Evolutionary conservation across 2,113 vertebrate species (phyloP).

Genomic region (Saccopteryx leptura): DNA sequence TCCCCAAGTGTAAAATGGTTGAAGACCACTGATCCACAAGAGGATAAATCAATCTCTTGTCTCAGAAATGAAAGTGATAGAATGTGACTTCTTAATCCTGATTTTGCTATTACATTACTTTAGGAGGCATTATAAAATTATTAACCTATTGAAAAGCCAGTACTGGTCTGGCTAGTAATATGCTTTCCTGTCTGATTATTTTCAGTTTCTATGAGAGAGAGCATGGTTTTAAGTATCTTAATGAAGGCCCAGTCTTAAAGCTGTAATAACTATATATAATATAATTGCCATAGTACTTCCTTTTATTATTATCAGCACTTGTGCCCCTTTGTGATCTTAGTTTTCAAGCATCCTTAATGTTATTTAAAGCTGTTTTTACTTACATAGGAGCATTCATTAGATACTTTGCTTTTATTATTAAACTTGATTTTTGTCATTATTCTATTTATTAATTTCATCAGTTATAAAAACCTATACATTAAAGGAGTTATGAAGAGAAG

Average conservation of each 20-base stretch:
- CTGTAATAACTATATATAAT: neutral
- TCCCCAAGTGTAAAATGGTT: no score
- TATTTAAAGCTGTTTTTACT: neutral
- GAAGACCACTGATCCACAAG: no score
- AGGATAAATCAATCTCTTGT: neutral
- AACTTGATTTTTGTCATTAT: constrained; percentile 53
- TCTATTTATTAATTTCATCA: constrained; percentile 50
- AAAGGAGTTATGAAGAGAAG: neutral
- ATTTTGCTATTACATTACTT: neutral
- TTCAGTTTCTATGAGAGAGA: neutral
- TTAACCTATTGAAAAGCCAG: neutral
- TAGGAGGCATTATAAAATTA: neutral
- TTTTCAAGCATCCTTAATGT: neutral
- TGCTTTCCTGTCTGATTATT: neutral
- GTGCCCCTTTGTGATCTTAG: neutral
- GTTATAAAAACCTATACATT: constrained; percentile 17
- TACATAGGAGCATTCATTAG: neutral
- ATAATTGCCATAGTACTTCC: neutral
- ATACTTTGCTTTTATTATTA: neutral
- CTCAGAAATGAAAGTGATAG: neutral
- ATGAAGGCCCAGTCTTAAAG: neutral
- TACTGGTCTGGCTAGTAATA: neutral
- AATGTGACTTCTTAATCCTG: neutral
- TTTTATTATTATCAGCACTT: neutral
- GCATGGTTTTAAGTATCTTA: neutral